A percentile compares a stretch with the other conserved stretches of the same genome.
Evolutionary conservation across 2,888 invertebrate species (phyloP).

Genomic region (Trilocha varians): DNA sequence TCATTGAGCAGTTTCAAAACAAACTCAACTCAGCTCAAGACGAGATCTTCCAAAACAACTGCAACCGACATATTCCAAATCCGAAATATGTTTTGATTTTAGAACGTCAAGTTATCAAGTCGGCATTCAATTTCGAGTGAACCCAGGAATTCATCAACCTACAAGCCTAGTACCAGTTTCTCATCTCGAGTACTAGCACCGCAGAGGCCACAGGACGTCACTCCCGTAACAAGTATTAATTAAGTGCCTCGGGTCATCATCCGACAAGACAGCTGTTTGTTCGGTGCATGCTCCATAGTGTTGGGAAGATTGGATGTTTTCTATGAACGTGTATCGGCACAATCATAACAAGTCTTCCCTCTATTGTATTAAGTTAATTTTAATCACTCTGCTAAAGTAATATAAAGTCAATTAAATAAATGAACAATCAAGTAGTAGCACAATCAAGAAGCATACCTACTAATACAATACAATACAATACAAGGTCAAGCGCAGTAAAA

Average conservation of each 20-base stretch:
- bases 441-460: no score
- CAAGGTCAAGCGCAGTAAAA: no score
- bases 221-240: slow-evolving; percentile 52
- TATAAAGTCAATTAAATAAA: no score
- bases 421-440: no score
- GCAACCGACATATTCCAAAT: not conserved
- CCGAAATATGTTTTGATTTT: not conserved
- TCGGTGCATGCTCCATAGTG: no score
- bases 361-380: no score
- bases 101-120: not conserved
- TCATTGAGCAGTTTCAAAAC: no score
- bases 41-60: not conserved
- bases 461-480: no score
- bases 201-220: slow-evolving; percentile 24
- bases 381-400: no score
- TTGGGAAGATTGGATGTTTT: no score
- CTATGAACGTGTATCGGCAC: no score
- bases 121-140: not conserved
- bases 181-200: slow-evolving; percentile 10
- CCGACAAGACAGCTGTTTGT: slow-evolving; percentile 54
- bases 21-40: not conserved
- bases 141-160: not conserved
- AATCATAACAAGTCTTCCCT: no score
- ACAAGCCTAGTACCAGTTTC: not conserved
- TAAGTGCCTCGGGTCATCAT: slow-evolving; percentile 57